phyloP scores from a whole-genome alignment of 2,888 invertebrate species.

The Pilophorus perplexus region DNA sequence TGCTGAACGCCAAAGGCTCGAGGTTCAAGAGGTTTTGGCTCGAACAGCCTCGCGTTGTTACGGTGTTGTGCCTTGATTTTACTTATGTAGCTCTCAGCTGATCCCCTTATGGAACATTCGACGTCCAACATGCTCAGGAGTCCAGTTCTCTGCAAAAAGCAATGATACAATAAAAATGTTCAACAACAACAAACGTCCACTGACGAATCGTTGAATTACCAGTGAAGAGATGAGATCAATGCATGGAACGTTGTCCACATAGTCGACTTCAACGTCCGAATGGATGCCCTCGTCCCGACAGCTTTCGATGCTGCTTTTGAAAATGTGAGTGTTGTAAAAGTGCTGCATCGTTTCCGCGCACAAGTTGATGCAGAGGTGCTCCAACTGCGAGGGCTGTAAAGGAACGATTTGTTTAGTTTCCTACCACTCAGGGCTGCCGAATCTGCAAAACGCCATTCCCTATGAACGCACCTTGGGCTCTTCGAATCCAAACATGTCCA shows the following conservation, averaged over 20 bases:
- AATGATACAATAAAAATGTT: no score
- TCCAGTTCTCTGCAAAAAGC: conserved; percentile 66
- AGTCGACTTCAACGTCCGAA: conserved; percentile 86
- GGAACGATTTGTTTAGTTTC: neutral
- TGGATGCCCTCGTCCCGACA: conserved; percentile 90
- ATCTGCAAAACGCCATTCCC: conserved; percentile 1
- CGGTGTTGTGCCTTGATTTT: conserved; percentile 79
- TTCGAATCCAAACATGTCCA: conserved; percentile 97
- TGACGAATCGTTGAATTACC: conserved; percentile 52
- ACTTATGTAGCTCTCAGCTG: conserved; percentile 75
- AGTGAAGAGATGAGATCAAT: conserved; percentile 92
- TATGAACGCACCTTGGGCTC: conserved; percentile 67
- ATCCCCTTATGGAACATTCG: conserved; percentile 81
- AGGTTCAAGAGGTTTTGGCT: conserved; percentile 73
- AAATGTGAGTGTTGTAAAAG: conserved; percentile 95
- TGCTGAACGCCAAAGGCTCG: conserved; percentile 87
- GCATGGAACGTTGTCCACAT: conserved; percentile 93
- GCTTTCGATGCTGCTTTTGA: conserved; percentile 89
- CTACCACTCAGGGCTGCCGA: neutral
- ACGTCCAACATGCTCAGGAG: conserved; percentile 88
- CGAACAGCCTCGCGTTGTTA: conserved; percentile 76
- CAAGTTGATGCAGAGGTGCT: conserved; percentile 91
- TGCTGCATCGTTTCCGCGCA: conserved; percentile 98
- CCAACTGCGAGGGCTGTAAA: conserved; percentile 72
- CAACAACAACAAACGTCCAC: neutral